Conservation (phyloP, 2,797 vertebrate genomes). For the Sitta carolinensis region DNA sequence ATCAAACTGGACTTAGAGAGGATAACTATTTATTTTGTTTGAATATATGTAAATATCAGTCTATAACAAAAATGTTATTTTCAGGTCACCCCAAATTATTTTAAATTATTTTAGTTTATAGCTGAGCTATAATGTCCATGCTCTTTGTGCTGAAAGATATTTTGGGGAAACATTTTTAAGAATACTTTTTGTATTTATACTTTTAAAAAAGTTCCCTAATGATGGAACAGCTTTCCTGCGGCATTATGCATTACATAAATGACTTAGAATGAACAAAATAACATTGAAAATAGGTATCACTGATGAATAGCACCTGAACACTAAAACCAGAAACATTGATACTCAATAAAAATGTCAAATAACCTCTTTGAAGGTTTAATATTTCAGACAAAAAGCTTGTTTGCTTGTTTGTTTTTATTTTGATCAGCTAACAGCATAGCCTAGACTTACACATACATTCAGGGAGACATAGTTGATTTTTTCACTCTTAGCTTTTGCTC, state of each 20-base stretch:
- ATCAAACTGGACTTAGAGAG: not conserved
- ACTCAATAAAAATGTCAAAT: not conserved
- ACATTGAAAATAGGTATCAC: not conserved
- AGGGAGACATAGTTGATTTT: not conserved
- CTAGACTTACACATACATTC: not conserved
- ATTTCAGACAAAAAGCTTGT: not conserved
- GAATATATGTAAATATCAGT: not conserved
- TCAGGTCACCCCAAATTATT: not conserved
- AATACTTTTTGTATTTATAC: not conserved
- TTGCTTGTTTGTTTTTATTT: not conserved
- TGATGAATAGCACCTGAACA: not conserved
- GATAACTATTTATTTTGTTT: not conserved
- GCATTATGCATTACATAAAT: not conserved
- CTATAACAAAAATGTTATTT: not conserved
- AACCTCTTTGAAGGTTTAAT: not conserved
- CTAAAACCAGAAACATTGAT: not conserved
- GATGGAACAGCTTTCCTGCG: not conserved
- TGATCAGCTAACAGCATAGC: not conserved
- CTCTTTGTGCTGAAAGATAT: not conserved
- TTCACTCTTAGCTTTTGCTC: not conserved
- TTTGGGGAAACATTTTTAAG: not conserved
- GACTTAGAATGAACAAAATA: not conserved
- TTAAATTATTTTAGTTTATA: not conserved
- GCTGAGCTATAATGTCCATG: not conserved
- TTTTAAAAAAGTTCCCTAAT: not conserved